phyloP scores from a whole-genome alignment of 2,888 invertebrate genomes.

The Pandemis corylana region DNA sequence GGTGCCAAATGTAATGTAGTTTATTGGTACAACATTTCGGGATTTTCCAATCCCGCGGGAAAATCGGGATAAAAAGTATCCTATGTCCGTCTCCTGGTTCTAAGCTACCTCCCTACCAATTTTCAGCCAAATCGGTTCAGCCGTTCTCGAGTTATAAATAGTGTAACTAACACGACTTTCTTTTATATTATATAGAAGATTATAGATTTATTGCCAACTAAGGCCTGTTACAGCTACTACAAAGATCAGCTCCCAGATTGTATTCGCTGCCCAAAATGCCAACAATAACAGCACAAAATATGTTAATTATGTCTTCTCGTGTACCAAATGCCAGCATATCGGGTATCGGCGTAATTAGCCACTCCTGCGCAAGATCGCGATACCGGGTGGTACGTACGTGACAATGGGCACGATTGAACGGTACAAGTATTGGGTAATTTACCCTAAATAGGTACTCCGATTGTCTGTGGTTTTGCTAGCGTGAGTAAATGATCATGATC shows the following conservation, averaged over 20 bases:
- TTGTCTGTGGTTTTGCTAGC: background rate
- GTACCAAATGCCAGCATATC: constrained; percentile 37
- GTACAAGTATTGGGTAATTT: constrained; percentile 48
- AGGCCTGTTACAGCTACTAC: background rate
- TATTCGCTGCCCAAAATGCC: background rate
- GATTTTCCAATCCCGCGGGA: too few species aligned
- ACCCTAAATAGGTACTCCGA: constrained; percentile 42
- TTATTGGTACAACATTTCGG: too few species aligned
- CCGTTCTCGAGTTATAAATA: too few species aligned
- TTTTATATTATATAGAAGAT: too few species aligned
- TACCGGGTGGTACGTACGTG: constrained; percentile 52
- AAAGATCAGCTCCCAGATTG: background rate
- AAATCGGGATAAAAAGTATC: too few species aligned
- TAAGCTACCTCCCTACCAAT: too few species aligned
- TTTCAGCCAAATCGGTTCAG: too few species aligned
- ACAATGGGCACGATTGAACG: constrained; percentile 50
- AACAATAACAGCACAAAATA: constrained; percentile 15
- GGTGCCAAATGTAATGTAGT: too few species aligned
- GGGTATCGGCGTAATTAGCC: constrained; percentile 42
- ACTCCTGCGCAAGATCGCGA: constrained; percentile 36
- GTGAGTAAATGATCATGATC: background rate
- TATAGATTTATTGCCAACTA: too few species aligned
- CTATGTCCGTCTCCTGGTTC: too few species aligned
- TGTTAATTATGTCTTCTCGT: constrained; percentile 35
- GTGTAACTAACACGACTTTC: too few species aligned